phyloP scores from a whole-genome alignment of 2,113 vertebrate species.

The Azemiops feae region DNA sequence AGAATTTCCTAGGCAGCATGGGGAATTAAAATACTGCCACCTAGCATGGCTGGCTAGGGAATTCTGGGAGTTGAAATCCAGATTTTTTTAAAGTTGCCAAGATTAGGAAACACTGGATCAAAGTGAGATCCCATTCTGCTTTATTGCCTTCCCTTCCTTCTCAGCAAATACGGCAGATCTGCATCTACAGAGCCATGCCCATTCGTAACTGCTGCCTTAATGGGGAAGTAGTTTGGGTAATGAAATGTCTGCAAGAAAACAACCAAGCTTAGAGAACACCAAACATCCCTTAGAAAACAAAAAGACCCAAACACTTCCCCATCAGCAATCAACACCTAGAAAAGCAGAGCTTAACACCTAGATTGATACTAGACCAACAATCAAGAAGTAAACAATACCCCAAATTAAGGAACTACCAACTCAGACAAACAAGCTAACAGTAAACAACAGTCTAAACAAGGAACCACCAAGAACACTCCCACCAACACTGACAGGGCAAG shows the following conservation, averaged over 20 bases:
- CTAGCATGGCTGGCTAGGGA: neutral
- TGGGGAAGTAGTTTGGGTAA: neutral
- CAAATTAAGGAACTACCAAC: neutral
- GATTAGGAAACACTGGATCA: neutral
- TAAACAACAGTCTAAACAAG: neutral
- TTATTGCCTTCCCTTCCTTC: neutral
- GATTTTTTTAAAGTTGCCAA: neutral
- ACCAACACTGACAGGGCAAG: neutral
- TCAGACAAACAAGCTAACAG: neutral
- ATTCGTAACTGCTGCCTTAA: neutral
- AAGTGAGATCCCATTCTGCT: neutral
- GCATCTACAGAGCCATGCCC: neutral
- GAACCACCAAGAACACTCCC: neutral
- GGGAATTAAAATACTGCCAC: no score
- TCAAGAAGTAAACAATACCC: neutral
- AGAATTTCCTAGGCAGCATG: no score
- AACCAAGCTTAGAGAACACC: neutral
- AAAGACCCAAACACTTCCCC: neutral
- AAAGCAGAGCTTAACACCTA: neutral
- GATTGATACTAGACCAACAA: neutral
- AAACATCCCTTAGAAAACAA: neutral
- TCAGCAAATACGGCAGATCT: neutral
- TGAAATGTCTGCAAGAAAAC: neutral
- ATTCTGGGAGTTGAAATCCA: neutral
- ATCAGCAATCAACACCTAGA: neutral